These are phyloP conservation scores for Hippocampus abdominalis DNA, from an alignment of 2,113 vertebrate species.

Conservation along the genomic window DNA sequence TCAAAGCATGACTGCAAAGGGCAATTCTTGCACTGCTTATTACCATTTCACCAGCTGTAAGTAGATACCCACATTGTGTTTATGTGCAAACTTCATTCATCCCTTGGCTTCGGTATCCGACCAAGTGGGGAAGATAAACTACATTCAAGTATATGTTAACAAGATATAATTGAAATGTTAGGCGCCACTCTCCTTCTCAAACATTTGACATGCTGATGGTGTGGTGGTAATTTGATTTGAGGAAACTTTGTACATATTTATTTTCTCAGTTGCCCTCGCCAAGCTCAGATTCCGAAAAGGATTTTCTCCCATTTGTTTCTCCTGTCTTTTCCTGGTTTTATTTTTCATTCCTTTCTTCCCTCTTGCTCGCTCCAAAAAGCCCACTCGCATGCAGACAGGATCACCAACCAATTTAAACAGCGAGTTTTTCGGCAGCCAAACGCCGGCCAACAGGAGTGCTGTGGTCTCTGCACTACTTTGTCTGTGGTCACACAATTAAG, in stretches of 20 bases:
- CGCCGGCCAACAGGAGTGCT: constrained; percentile 62
- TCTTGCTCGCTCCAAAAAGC: constrained; percentile 50
- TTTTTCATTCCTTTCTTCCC: constrained; percentile 47
- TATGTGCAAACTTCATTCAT: constrained; percentile 4
- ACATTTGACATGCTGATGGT: constrained; percentile 54
- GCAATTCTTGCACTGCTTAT: background rate
- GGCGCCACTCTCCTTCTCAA: constrained; percentile 53
- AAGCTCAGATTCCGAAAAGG: constrained; percentile 66
- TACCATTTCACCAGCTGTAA: constrained; percentile 7
- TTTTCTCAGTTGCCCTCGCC: constrained; percentile 63
- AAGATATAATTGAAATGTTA: constrained; percentile 36
- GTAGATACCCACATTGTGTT: constrained; percentile 8
- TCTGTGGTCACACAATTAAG: constrained; percentile 78
- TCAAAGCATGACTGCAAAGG: background rate
- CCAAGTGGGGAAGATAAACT: constrained; percentile 2
- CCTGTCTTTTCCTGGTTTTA: constrained; percentile 53
- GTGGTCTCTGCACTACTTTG: constrained; percentile 74
- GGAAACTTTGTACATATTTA: constrained; percentile 57
- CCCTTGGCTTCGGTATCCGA: constrained; percentile 7
- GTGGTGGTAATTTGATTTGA: constrained; percentile 57
- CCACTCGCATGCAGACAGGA: constrained; percentile 63
- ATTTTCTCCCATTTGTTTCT: constrained; percentile 63
- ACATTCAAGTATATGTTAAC: constrained; percentile 20
- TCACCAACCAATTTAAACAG: constrained; percentile 71
- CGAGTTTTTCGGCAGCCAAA: constrained; percentile 66